Conservation (phyloP, 2,113 vertebrate species). For the Urocynchramus pylzowi region DNA sequence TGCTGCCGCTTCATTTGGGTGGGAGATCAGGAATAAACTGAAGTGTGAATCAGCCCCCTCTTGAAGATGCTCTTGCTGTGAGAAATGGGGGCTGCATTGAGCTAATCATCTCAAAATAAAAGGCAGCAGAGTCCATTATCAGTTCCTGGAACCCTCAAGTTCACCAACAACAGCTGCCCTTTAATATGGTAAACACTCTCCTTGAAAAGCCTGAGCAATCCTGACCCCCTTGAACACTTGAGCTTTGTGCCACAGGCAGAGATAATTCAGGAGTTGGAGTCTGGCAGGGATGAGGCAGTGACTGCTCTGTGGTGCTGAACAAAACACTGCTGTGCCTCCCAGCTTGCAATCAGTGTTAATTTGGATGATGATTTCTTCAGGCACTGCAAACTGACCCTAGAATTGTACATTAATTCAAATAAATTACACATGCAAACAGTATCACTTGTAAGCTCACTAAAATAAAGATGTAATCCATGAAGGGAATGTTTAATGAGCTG, state of each 20-base stretch:
- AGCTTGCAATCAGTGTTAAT: not conserved
- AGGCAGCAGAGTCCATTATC: not conserved
- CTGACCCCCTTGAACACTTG: not conserved
- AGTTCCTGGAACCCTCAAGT: not conserved
- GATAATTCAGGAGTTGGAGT: not conserved
- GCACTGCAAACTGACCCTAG: not conserved
- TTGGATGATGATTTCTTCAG: conserved; percentile 1
- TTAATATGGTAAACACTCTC: not conserved
- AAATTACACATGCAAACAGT: not conserved
- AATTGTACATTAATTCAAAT: not conserved
- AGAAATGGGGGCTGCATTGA: not conserved
- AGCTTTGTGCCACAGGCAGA: not conserved
- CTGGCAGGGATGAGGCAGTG: not conserved
- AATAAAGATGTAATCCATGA: not conserved
- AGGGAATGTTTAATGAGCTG: not conserved
- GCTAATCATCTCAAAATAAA: not conserved
- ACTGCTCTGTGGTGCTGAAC: not conserved
- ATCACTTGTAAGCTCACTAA: not conserved
- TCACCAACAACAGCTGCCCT: not conserved
- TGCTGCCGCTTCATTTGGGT: not conserved
- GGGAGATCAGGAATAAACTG: not conserved
- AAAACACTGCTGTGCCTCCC: not conserved
- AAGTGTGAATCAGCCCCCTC: not conserved
- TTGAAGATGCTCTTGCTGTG: not conserved
- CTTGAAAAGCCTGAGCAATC: not conserved